Conservation (phyloP, 1,140 invertebrate species). For the Gonioctena quinquepunctata region DNA sequence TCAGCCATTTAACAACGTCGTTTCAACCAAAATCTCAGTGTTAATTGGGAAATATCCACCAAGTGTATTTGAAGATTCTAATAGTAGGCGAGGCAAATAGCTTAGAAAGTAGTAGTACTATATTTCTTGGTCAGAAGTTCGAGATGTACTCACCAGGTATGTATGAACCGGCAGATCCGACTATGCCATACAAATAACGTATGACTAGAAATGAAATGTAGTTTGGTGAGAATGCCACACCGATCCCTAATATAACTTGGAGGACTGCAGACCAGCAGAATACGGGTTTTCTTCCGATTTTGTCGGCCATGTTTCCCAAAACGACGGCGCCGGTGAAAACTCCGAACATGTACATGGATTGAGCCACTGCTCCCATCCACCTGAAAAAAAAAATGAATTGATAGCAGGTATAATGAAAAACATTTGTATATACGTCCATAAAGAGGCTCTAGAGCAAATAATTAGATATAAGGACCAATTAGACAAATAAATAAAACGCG, state of each 20-base stretch:
- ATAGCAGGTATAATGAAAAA: too few species aligned
- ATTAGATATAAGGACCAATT: not conserved
- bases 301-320: conserved; percentile 85
- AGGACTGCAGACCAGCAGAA: conserved; percentile 75
- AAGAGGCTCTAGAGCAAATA: too few species aligned
- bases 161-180: conserved; percentile 82
- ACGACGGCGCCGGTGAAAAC: conserved; percentile 83
- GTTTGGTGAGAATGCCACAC: conserved; percentile 74
- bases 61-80: too few species aligned
- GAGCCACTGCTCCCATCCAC: conserved; percentile 80
- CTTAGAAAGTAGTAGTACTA: too few species aligned
- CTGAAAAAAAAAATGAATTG: conserved; percentile 48
- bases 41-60: too few species aligned
- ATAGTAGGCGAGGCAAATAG: too few species aligned
- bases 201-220: conserved; percentile 73
- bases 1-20: too few species aligned
- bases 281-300: conserved; percentile 79
- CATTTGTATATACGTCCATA: too few species aligned
- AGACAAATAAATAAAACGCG: not conserved
- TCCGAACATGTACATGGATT: conserved; percentile 87
- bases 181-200: conserved; percentile 76
- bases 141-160: conserved; percentile 64
- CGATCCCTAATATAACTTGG: conserved; percentile 72
- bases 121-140: too few species aligned
- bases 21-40: too few species aligned